Base-by-base conservation (phyloP, 2,888 invertebrate species). In the Parnassius glacialis region DNA sequence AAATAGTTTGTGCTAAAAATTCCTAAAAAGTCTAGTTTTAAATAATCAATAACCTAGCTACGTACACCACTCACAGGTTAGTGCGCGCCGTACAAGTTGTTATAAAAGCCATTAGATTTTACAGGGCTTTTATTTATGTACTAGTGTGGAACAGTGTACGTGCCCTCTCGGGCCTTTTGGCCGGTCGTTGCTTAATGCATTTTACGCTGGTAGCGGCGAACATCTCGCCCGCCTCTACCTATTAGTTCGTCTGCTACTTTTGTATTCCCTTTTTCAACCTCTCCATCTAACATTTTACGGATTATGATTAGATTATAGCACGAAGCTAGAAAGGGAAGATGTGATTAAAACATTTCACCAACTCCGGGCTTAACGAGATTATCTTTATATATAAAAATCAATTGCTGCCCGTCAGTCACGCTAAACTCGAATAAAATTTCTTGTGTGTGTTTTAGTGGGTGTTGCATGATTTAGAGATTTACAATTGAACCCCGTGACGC, bases 121-220 rank as follows among this genome's bases (percentile, higher is more conserved):
- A 65, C 59, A 65, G 62, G 73, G 67, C 70, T 80, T 80, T 78
- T 77, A 76, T 78, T 74, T 75, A 76, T 74, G 75, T 75, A 77
- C 79, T 79, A 78, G 74, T 74, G 72, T 69, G 70, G 70, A 69
- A 69, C 74, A 75, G 68, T 73, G 80, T 82, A 82, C 83, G 81
- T 80, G 80, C 80, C 74, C 76, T 73, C 74, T 71, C 74, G 76
- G 71, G 70, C 68, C 73, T 59, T 55, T 42, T 73, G 73, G 71
- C 74, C 77, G 71, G 70, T 68, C 73, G 59, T 51, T 43, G 62
- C 77, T 80, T 80, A 83, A 83, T 82, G 83, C 80, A 81, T 80
- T 84, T 16, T 84, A 84, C 84, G 83, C 83, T 81, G 82, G 83
- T 78, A 74, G 74, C 75, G 76, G 78, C 74, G 78, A 80, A 80